Conservation (phyloP, 2,797 vertebrate genomes). For the Hephaestus fuliginosus region DNA sequence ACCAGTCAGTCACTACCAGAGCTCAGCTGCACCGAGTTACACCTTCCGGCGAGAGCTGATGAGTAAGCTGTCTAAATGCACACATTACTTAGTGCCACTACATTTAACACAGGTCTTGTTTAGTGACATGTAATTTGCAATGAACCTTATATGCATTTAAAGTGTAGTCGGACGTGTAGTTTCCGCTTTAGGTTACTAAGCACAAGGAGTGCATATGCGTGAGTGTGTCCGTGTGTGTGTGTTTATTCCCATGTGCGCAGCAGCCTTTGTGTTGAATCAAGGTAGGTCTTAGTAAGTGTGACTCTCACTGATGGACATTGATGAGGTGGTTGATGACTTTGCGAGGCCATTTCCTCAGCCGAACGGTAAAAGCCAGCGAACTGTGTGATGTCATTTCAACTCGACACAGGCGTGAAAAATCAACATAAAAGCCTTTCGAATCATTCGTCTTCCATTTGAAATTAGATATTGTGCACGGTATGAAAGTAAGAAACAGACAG, state of each 20-base stretch:
- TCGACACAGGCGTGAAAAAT: constrained; percentile 67
- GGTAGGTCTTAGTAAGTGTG: constrained; percentile 54
- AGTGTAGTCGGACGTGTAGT: constrained; percentile 14
- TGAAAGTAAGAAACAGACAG: constrained; percentile 21
- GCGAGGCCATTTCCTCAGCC: constrained; percentile 55
- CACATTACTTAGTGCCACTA: constrained; percentile 64
- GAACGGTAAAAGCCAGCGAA: constrained; percentile 39
- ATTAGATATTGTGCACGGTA: constrained; percentile 69
- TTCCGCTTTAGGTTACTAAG: constrained; percentile 13
- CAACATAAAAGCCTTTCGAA: constrained; percentile 71
- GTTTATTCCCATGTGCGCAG: not conserved
- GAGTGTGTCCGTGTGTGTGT: constrained; percentile 3
- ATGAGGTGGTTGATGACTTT: constrained; percentile 68
- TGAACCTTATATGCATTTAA: constrained; percentile 39
- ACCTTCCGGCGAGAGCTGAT: constrained; percentile 46
- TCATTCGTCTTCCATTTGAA: constrained; percentile 65
- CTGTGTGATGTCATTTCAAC: constrained; percentile 71
- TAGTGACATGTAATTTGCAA: constrained; percentile 57
- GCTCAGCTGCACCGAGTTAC: constrained; percentile 52
- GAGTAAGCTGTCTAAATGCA: constrained; percentile 46
- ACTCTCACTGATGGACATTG: constrained; percentile 60
- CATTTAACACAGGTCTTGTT: constrained; percentile 65
- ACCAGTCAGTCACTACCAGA: constrained; percentile 35
- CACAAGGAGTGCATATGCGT: not conserved
- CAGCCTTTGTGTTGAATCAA: constrained; percentile 30